Base-by-base conservation (phyloP, 2,797 vertebrate species). In the Ataeniobius toweri region DNA sequence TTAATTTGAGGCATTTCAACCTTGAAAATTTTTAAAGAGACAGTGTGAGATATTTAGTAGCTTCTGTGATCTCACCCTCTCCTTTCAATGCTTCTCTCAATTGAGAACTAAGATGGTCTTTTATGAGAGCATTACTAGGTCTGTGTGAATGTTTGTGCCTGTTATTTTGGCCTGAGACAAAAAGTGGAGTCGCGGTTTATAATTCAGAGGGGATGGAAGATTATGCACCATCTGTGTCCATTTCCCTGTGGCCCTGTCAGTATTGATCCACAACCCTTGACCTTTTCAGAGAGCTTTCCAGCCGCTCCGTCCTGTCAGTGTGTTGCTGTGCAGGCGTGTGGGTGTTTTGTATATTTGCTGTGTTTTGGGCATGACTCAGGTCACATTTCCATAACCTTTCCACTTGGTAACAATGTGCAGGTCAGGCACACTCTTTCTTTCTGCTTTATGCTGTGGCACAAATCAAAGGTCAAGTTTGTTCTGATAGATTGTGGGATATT, bases 251-350 rank as follows among this genome's bases (percentile, higher is more conserved):
- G 89, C 48, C 91, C 91, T 89, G 90, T 94, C 90, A 91, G 77
- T 87, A 93, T 85, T 93, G 91, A 94, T 93, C 89, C 90, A 89
- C 84, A 91, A 90, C 92, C 90, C 91, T 88, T 91, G 92, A 92
- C 94, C 91, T 94, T 92, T 93, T 84, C 84, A 67, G 75, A 72
- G 80, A 85, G 89, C 77, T 89, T 84, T 82, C 77, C 87, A 81
- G 55, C 69, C 80, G 41, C 72, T 78, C 81, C 76, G 85, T 74
- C 69, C 2, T 13, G 24, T 28, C 65, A 36, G 71, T 71, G 72
- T 65, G 84, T 83, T 76, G 44, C 83, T 75, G 78, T 71, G 77
- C 83, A 71, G 77, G 41, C 76, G 46, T 85, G 88, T 78, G 85
- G 81, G 78, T 84, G 85, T 86, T 88, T 85, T 74, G 70, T 86